Evolutionary conservation across 2,113 vertebrate species (phyloP).

Genomic region (Rhinolophus ferrumequinum): DNA sequence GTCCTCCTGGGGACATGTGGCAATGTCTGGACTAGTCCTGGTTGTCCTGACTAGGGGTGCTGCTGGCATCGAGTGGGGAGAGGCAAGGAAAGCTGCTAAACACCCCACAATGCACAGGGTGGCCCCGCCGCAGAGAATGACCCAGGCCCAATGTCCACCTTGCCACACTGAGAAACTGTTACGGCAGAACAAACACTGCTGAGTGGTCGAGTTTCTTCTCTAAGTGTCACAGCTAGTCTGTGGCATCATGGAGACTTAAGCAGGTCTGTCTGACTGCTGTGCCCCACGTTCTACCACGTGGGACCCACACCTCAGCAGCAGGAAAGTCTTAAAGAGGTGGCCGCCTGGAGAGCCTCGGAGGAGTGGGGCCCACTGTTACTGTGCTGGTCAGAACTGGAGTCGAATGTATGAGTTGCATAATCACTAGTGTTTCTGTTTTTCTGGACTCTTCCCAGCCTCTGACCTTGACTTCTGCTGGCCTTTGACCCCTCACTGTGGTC

Average conservation of each 20-base stretch:
- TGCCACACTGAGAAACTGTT: accelerated
- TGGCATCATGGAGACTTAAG: no score
- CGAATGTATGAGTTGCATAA: accelerated
- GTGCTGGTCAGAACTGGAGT: no score
- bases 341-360: no score
- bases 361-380: no score
- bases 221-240: no score
- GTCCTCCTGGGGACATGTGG: neutral
- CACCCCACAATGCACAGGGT: accelerated
- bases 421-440: accelerated
- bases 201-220: no score
- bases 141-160: accelerated
- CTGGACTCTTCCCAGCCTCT: neutral
- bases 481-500: no score
- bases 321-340: no score
- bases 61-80: accelerated
- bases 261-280: no score
- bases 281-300: no score
- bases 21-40: neutral
- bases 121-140: accelerated
- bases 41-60: accelerated
- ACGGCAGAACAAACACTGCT: accelerated
- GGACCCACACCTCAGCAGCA: no score
- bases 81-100: accelerated
- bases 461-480: neutral